Evolutionary conservation across 2,113 vertebrate genomes (phyloP).

Genomic region (Trematocara unimaculatum): DNA sequence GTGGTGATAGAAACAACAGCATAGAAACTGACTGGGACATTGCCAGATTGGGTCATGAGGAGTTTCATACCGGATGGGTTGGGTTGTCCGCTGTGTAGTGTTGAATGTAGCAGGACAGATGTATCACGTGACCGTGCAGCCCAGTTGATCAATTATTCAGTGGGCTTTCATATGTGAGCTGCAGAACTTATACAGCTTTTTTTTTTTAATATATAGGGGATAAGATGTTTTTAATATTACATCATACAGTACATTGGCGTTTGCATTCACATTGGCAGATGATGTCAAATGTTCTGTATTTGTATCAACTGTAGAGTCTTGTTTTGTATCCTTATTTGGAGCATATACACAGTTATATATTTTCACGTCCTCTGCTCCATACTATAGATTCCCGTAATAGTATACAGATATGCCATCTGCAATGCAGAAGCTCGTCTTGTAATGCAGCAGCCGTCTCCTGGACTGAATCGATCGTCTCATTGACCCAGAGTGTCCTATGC

Average conservation of each 20-base stretch:
- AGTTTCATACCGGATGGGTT: background rate
- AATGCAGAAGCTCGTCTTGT: conserved; percentile 58
- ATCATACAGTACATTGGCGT: background rate
- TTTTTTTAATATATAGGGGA: background rate
- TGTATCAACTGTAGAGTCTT: background rate
- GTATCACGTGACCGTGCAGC: conserved; percentile 30
- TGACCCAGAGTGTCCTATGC: conserved; percentile 38
- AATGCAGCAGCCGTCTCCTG: conserved; percentile 57
- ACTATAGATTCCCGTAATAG: conserved; percentile 43
- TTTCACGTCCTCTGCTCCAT: background rate
- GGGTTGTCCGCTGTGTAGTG: background rate
- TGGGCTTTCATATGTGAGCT: conserved; percentile 43
- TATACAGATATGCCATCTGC: conserved; percentile 54
- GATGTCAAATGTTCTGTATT: background rate
- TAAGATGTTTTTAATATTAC: background rate
- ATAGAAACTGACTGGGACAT: background rate
- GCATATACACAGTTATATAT: background rate
- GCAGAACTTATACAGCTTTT: background rate
- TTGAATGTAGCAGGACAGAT: conserved; percentile 5
- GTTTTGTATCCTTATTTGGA: background rate
- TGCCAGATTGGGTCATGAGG: background rate
- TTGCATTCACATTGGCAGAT: background rate
- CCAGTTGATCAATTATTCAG: conserved; percentile 69
- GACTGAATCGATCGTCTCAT: conserved; percentile 53
- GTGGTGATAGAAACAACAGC: background rate